These are phyloP conservation scores for Campaea margaritaria DNA, from an alignment of 2,888 invertebrate genomes.

Conservation along the genomic window DNA sequence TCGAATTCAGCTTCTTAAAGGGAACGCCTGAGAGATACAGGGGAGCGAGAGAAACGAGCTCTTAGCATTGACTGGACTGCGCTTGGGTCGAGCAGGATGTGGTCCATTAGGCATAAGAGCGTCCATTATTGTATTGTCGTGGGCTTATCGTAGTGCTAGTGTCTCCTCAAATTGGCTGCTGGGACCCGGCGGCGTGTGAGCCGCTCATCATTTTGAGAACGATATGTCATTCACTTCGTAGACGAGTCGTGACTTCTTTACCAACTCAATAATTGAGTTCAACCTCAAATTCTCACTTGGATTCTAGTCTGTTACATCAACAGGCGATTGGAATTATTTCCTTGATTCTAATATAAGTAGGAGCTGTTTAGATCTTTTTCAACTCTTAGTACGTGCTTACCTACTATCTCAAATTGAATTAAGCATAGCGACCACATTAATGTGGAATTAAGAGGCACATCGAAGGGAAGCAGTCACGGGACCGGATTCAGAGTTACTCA, in stretches of 20 bases:
- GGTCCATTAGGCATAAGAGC: constrained; percentile 79
- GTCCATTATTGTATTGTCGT: constrained; percentile 83
- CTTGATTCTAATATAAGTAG: too few relatives aligned
- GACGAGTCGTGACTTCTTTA: background rate
- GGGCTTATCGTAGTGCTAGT: constrained; percentile 77
- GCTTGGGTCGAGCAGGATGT: constrained; percentile 77
- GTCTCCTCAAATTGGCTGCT: constrained; percentile 70
- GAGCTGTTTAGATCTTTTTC: too few relatives aligned
- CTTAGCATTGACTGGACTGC: constrained; percentile 80
- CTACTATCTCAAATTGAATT: background rate
- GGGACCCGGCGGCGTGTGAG: constrained; percentile 60
- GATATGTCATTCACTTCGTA: constrained; percentile 13
- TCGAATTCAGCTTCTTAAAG: constrained; percentile 40
- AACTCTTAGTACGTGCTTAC: too few relatives aligned
- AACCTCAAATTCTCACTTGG: background rate
- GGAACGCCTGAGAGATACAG: constrained; percentile 46
- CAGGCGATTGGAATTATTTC: too few relatives aligned
- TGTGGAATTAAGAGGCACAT: constrained; percentile 51
- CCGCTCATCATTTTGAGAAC: constrained; percentile 48
- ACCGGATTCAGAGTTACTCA: constrained; percentile 78
- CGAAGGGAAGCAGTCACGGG: constrained; percentile 67
- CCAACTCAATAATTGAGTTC: background rate
- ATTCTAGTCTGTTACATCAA: background rate
- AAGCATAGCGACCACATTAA: constrained; percentile 3
- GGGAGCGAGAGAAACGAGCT: constrained; percentile 63